Conservation (phyloP, 2,888 invertebrate genomes). For the Drosophila differens region DNA sequence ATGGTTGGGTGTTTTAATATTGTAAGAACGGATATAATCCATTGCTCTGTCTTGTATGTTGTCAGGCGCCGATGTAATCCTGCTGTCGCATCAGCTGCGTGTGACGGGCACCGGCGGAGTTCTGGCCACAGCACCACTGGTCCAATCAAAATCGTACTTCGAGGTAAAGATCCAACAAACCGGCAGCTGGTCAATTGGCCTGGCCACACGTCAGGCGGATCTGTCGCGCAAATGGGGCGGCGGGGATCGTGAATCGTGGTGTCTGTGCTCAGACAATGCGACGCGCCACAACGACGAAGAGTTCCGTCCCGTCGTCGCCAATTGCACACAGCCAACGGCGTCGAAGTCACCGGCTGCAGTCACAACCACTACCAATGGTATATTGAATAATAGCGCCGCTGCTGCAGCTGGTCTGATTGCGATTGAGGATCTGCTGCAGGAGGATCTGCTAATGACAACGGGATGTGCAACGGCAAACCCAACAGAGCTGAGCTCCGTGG, state of each 20-base stretch:
- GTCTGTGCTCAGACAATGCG: conserved; percentile 94
- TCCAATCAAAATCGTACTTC: conserved; percentile 99
- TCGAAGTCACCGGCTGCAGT: conserved; percentile 38
- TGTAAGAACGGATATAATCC: neutral
- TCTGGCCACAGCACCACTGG: conserved; percentile 96
- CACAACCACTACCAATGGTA: conserved; percentile 60
- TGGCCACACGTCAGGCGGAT: conserved; percentile 95
- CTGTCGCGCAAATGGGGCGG: conserved; percentile 95
- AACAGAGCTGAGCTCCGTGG: conserved; percentile 24
- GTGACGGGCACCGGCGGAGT: conserved; percentile 95
- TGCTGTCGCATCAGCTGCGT: conserved; percentile 83
- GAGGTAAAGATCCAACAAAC: conserved; percentile 99
- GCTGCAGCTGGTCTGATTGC: conserved; percentile 80
- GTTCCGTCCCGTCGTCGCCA: conserved; percentile 84
- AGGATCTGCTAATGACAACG: conserved; percentile 79
- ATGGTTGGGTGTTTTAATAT: neutral
- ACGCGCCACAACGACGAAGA: conserved; percentile 94
- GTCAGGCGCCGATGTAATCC: conserved; percentile 82
- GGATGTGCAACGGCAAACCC: conserved; percentile 44
- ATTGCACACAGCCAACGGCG: conserved; percentile 56
- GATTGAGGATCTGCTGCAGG: conserved; percentile 85
- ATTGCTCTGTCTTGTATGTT: neutral
- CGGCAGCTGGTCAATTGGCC: conserved; percentile 97
- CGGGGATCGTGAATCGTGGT: conserved; percentile 96
- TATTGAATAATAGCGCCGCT: conserved; percentile 69